Base-by-base conservation (phyloP, 2,113 vertebrate species). In the Xenus cinereus region DNA sequence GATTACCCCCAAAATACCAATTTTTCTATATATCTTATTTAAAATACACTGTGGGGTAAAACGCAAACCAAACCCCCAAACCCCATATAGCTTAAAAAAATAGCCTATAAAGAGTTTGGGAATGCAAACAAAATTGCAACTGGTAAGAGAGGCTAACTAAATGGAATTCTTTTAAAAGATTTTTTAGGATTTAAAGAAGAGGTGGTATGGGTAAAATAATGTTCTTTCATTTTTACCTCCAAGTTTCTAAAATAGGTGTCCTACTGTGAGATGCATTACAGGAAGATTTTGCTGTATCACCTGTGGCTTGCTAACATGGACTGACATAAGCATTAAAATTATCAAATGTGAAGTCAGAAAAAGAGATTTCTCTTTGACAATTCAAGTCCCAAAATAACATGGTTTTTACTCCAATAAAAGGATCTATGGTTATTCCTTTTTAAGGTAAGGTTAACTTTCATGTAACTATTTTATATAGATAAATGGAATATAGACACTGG, bases 41-140 rank as follows among this genome's bases (percentile, higher is more conserved):
- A 51, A 93, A 91, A 41, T 27, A 3, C 2, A 27, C 0, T 0
- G 10, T 5, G 20, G 15, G 33, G 7, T 3, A 17, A 6, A 35
- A 51, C 10, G 13, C 8, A 30, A 86, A 83, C 4, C 35, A 67
- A 79, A 15, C 1, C 16, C 10, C 10, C 7, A 32, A 50, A 26
- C 4, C 0, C 3, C 28, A n/a, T 0, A 1, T 19, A 14, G 28
- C 59, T 32, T 35, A 32, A 48, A 73, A 69, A 68, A 46, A 2
- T 13, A 81, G 30, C 6, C 14, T 48, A 18, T n/a, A 81, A 53
- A 41, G 50, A 0, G 24, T 18, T 81, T n/a, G 15, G 6, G 18
- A 82, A 64, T 68, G 20, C 14, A 67, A 93, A 45, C 12, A 80
- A 32, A 87, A 72, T 24, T 60, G 7, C 13, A 46, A 0, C 24